Base-by-base conservation (phyloP, 2,888 invertebrate species). In the Atherix ibis region DNA sequence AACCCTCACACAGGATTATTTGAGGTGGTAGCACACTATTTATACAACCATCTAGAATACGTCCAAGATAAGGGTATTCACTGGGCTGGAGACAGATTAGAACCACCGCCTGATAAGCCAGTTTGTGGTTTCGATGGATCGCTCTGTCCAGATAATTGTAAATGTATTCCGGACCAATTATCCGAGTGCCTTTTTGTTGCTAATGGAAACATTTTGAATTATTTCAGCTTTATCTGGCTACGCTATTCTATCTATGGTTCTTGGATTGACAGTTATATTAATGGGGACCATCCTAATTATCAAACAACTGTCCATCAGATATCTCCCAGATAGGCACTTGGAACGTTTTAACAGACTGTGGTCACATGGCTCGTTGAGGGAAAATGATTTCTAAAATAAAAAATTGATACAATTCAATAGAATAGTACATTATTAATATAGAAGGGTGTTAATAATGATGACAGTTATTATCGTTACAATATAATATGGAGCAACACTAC, bases 121-220 rank as follows among this genome's bases (percentile, higher is more conserved):
- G 67, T 67, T 39, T 97, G 97, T 58, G 95, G 95, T 24, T 95
- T 83, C 55, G 92, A 95, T 55, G 77, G 80, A 27, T 78, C 87
- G 0, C 67, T 83, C 37, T 95, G 95, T 58, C 87, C 87, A 4
- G 77, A 84, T 61, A 77, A 74, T 54, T 78, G 80, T 80, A 54
- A 71, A 13, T n/a, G 26, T 18, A 5, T 9, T 10, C 5, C 14
- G 13, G 9, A 9, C 12, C 24, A 18, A 27, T 5, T 16, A 5
- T 19, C 31, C 9, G 16, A 26, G n/a, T n/a, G n/a, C n/a, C n/a
- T n/a, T n/a, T n/a, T n/a, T n/a, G n/a, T n/a, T n/a, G n/a, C n/a
- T n/a, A n/a, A 34, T 30, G 26, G 27, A 38, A 33, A 41, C 18
- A 27, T 35, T 18, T 19, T 29, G 17, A 22, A 29, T 44, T 44